A percentile compares a stretch with the other conserved stretches of the same genome.
Evolutionary conservation across 2,113 vertebrate genomes (phyloP).

Genomic region (Podocnemis expansa): DNA sequence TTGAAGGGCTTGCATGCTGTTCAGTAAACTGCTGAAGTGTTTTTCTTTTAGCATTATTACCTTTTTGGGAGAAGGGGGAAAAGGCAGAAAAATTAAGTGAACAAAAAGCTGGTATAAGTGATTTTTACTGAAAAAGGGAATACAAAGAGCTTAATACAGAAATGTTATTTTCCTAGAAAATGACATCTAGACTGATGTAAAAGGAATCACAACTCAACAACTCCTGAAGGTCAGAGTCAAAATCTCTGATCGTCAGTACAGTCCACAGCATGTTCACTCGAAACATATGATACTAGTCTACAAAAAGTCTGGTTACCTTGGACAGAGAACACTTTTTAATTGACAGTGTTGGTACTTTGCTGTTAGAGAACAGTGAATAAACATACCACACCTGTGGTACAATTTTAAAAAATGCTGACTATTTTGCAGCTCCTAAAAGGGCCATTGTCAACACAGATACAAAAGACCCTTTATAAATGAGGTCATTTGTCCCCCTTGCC

Average conservation of each 20-base stretch:
- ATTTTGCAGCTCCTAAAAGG: neutral
- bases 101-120: neutral
- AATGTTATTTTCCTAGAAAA: neutral
- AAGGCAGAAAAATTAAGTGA: neutral
- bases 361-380: neutral
- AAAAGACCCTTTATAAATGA: neutral
- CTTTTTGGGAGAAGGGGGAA: neutral
- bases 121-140: neutral
- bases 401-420: neutral
- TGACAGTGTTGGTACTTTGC: neutral
- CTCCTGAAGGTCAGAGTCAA: neutral
- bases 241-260: neutral
- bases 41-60: neutral
- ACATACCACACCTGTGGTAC: neutral
- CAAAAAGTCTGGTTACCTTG: neutral
- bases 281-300: neutral
- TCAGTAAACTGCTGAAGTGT: neutral
- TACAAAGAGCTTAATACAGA: neutral
- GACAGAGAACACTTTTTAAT: neutral
- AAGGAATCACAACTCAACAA: neutral
- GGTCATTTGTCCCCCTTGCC: neutral
- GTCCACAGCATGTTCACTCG: neutral
- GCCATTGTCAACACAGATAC: neutral
- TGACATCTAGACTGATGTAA: neutral
- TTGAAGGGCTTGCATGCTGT: neutral